These are phyloP conservation scores for Pegea sp. DNA, from an alignment of 23 tunicate genomes.

Conservation along the genomic window DNA sequence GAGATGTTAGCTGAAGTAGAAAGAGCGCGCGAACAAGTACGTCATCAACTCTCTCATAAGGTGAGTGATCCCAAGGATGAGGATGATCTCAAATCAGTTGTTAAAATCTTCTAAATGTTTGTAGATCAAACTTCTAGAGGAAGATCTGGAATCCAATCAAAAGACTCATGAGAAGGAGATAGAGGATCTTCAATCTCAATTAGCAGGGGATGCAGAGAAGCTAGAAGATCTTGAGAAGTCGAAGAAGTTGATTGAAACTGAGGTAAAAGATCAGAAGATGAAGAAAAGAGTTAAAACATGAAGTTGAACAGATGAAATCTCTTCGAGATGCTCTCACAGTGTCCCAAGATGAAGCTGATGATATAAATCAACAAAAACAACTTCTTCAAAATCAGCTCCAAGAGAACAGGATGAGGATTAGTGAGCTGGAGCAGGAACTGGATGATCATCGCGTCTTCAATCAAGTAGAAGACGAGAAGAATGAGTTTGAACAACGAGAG, in stretches of 20 bases:
- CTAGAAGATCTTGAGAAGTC: neutral
- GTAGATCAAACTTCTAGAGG: constrained; percentile 62
- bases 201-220: too few species aligned
- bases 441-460: constrained; percentile 30
- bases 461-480: constrained; percentile 21
- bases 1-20: constrained; percentile 53
- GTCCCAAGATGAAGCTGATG: constrained; percentile 16
- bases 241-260: neutral
- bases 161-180: constrained; percentile 15
- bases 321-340: neutral
- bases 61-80: too few species aligned
- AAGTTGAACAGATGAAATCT: neutral
- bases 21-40: constrained; percentile 44
- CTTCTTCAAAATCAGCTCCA: constrained; percentile 52
- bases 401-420: constrained; percentile 36
- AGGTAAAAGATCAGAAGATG: neutral
- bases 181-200: constrained; percentile 7
- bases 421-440: constrained; percentile 58
- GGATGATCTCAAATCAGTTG: too few species aligned
- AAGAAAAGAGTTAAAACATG: constrained; percentile 4
- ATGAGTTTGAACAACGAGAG: constrained; percentile 18
- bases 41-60: too few species aligned
- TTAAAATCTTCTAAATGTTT: too few species aligned
- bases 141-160: constrained; percentile 46
- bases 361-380: constrained; percentile 21